Conservation (phyloP, 1,140 invertebrate species). For the Sarcophaga peregrina region DNA sequence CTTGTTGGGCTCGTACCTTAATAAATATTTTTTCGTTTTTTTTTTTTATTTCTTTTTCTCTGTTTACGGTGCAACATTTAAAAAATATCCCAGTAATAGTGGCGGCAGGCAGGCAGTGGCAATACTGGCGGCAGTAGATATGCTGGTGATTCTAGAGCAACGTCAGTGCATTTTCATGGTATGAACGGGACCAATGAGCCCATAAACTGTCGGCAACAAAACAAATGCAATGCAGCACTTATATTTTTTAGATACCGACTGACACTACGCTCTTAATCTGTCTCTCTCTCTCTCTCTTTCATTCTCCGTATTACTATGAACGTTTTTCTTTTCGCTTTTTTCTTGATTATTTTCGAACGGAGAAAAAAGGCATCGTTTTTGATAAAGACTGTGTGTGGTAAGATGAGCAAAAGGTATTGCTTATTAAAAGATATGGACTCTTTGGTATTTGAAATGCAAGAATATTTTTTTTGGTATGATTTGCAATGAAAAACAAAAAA, state of each 20-base stretch:
- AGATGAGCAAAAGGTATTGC: background rate
- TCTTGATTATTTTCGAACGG: too few relatives aligned
- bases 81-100: background rate
- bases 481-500: too few relatives aligned
- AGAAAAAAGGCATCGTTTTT: background rate
- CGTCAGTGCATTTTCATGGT: slow-evolving; percentile 15
- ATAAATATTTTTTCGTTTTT: background rate
- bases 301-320: too few relatives aligned
- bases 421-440: background rate
- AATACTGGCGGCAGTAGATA: background rate
- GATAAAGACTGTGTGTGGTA: background rate
- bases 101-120: background rate
- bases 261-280: too few relatives aligned
- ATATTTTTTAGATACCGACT: background rate
- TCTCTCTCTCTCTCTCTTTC: too few relatives aligned
- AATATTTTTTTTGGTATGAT: too few relatives aligned
- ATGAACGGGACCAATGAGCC: slow-evolving; percentile 24
- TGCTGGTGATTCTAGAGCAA: too few relatives aligned
- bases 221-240: slow-evolving; percentile 28
- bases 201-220: slow-evolving; percentile 33
- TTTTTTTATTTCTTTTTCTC: too few relatives aligned
- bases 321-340: too few relatives aligned
- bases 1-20: background rate
- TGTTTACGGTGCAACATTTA: too few relatives aligned
- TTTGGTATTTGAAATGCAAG: too few relatives aligned